These are phyloP conservation scores for Drosophila atripex DNA, from an alignment of 2,888 invertebrate genomes.

Conservation along the genomic window DNA sequence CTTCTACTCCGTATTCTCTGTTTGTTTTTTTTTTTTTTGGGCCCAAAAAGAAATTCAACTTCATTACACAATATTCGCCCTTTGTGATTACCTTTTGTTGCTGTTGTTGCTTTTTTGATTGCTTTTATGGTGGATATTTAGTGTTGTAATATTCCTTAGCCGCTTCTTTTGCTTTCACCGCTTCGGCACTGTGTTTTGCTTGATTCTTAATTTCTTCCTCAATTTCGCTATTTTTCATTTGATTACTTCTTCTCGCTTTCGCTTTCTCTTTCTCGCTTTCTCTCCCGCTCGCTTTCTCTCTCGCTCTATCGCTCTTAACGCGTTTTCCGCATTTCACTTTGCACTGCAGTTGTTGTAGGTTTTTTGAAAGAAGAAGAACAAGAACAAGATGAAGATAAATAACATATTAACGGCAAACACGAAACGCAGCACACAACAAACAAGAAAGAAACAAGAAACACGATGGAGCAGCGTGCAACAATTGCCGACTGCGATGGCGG, in stretches of 20 bases:
- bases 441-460: constrained; percentile 26
- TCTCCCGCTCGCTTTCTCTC: constrained; percentile 5
- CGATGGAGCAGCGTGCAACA: constrained; percentile 58
- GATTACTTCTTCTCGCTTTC: constrained; percentile 15
- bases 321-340: constrained; percentile 63
- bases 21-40: not conserved
- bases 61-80: constrained; percentile 79
- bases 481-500: constrained; percentile 56
- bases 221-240: constrained; percentile 25
- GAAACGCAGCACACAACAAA: constrained; percentile 51
- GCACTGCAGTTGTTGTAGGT: constrained; percentile 50
- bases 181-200: constrained; percentile 29
- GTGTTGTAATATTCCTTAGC: constrained; percentile 42
- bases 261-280: constrained; percentile 27
- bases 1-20: constrained; percentile 9
- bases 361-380: not conserved
- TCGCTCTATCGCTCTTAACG: constrained; percentile 52
- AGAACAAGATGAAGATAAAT: constrained; percentile 4
- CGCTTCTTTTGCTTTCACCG: constrained; percentile 21
- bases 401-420: constrained; percentile 22
- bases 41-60: constrained; percentile 51
- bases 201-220: constrained; percentile 39
- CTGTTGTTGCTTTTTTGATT: constrained; percentile 35
- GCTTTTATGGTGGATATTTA: constrained; percentile 20
- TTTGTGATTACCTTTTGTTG: constrained; percentile 44